Conservation (phyloP, 2,113 vertebrate genomes). For the Chamaea fasciata region DNA sequence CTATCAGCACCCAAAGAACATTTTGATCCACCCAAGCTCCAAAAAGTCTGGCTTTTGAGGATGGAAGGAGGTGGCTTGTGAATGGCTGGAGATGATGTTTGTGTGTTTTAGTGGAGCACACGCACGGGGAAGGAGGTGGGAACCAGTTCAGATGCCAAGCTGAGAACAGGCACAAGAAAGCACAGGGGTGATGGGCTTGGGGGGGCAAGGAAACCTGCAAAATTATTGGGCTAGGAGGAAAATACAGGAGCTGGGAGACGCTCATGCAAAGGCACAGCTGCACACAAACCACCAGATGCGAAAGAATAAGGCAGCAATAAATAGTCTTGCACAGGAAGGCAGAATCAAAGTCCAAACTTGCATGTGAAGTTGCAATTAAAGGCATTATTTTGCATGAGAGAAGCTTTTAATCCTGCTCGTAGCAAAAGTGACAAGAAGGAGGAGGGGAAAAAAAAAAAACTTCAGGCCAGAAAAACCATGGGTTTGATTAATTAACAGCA, state of each 20-base stretch:
- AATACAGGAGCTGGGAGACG: not conserved
- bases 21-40: not conserved
- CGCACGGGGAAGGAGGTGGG: not conserved
- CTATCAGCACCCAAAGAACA: not conserved
- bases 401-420: conserved; percentile 2
- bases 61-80: not conserved
- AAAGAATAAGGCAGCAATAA: not conserved
- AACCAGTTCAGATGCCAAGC: not conserved
- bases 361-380: not conserved
- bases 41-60: not conserved
- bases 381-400: not conserved
- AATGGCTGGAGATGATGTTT: not conserved
- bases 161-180: not conserved
- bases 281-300: not conserved
- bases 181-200: not conserved
- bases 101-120: not conserved
- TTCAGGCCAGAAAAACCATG: not conserved
- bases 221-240: not conserved
- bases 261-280: not conserved
- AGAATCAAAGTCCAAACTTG: not conserved
- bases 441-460: not conserved
- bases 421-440: not conserved
- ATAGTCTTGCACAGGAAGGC: not conserved
- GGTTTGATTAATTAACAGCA: not conserved
- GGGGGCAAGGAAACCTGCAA: not conserved